A percentile compares a stretch with the other conserved stretches of the same genome.
Evolutionary conservation across 2,797 vertebrate species (phyloP).

Genomic region (Sebastes variabilis): DNA sequence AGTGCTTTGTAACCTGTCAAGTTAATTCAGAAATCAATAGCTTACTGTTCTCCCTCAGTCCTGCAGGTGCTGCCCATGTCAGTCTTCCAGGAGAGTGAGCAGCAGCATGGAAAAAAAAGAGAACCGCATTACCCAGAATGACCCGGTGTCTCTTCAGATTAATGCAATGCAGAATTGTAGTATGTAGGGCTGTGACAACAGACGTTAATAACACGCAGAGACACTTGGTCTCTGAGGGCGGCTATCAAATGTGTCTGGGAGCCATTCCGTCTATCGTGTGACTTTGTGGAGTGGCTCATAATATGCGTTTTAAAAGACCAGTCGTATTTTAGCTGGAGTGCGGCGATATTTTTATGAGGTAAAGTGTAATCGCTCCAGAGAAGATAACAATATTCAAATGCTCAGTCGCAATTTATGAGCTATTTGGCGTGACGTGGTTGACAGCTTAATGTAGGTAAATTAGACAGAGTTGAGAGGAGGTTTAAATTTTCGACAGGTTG

Average conservation of each 20-base stretch:
- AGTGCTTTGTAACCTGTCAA: constrained; percentile 78
- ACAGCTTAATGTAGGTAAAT: constrained; percentile 69
- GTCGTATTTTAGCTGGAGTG: constrained; percentile 61
- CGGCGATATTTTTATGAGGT: constrained; percentile 56
- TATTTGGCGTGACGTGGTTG: constrained; percentile 46
- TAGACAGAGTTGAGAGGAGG: constrained; percentile 37
- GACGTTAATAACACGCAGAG: constrained; percentile 73
- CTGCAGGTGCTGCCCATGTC: constrained; percentile 75
- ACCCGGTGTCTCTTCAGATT: constrained; percentile 75
- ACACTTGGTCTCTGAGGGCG: constrained; percentile 67
- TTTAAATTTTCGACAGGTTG: constrained; percentile 42
- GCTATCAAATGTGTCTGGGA: constrained; percentile 63
- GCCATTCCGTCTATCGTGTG: constrained; percentile 50
- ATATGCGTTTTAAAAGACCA: constrained; percentile 58
- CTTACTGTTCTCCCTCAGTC: constrained; percentile 73
- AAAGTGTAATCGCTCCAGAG: constrained; percentile 47
- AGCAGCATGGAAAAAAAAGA: constrained; percentile 36
- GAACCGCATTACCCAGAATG: constrained; percentile 74
- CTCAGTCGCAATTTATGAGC: constrained; percentile 57
- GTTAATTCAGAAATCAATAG: constrained; percentile 82
- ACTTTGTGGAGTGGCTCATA: constrained; percentile 64
- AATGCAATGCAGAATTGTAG: constrained; percentile 69
- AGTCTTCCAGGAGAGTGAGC: constrained; percentile 74
- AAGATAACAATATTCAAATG: constrained; percentile 58
- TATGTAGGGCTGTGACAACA: constrained; percentile 67